Evolutionary conservation across 2,888 invertebrate species (phyloP).

Genomic region (Scaptodrosophila latifasciaeformis): DNA sequence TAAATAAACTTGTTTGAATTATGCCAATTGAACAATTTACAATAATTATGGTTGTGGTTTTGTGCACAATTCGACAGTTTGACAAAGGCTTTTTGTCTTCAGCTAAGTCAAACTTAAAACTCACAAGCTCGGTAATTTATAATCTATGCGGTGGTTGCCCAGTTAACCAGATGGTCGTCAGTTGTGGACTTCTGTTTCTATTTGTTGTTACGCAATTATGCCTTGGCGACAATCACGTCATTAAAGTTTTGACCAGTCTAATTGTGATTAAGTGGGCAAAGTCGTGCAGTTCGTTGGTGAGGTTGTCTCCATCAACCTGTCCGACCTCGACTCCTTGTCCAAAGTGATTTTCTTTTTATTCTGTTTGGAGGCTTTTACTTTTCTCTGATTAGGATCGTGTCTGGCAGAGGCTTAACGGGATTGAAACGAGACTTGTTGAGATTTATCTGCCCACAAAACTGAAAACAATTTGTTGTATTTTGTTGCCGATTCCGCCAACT

Average conservation of each 20-base stretch:
- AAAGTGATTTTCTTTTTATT: too few species aligned
- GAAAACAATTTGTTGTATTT: conserved; percentile 48
- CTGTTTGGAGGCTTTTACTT: too few species aligned
- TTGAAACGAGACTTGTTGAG: too few species aligned
- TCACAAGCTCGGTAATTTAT: too few species aligned
- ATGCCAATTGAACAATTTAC: neutral
- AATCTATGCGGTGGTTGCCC: too few species aligned
- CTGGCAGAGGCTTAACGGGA: conserved; percentile 42
- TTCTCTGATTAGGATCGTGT: too few species aligned
- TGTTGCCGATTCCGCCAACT: conserved; percentile 4
- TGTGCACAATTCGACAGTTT: conserved; percentile 10
- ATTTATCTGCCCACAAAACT: conserved; percentile 42
- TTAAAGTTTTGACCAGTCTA: neutral
- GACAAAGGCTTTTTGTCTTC: conserved; percentile 7
- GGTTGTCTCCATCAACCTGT: too few species aligned
- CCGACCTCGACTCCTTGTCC: too few species aligned
- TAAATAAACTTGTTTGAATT: neutral
- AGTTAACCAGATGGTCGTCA: neutral
- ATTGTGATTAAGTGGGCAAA: too few species aligned
- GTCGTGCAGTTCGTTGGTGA: too few species aligned
- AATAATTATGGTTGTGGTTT: neutral
- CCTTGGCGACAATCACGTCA: neutral
- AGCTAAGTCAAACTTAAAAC: too few species aligned
- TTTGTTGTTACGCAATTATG: neutral
- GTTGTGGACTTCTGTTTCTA: neutral